These are phyloP conservation scores for Propithecus deckenii DNA, from an alignment of 2,797 vertebrate species.

Conservation along the genomic window DNA sequence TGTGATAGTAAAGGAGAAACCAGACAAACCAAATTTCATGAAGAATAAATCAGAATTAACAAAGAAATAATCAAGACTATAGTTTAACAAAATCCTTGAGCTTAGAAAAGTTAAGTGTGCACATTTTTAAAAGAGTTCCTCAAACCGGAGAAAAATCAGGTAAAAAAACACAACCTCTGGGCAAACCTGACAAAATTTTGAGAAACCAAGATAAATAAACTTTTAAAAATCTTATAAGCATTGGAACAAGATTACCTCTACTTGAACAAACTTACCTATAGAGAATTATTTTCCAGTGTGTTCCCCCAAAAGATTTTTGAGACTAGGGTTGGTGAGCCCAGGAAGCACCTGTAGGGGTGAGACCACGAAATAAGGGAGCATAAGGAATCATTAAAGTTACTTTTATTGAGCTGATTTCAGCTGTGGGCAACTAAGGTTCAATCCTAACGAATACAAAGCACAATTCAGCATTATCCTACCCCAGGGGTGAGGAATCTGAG, in stretches of 20 bases:
- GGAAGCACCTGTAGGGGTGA: background rate
- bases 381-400: background rate
- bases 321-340: background rate
- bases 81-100: background rate
- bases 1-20: background rate
- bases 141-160: background rate
- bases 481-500: background rate
- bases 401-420: background rate
- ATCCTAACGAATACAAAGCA: background rate
- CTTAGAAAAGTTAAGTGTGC: background rate
- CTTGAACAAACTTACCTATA: background rate
- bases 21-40: background rate
- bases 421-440: background rate
- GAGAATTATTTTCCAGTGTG: background rate
- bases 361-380: background rate
- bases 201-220: background rate
- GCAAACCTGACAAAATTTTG: background rate
- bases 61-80: background rate
- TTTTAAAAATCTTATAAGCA: background rate
- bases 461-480: background rate
- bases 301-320: background rate
- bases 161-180: background rate
- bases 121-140: background rate
- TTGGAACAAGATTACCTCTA: background rate
- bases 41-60: background rate